Conservation (phyloP, 2,113 vertebrate genomes). For the Noturus placidus region DNA sequence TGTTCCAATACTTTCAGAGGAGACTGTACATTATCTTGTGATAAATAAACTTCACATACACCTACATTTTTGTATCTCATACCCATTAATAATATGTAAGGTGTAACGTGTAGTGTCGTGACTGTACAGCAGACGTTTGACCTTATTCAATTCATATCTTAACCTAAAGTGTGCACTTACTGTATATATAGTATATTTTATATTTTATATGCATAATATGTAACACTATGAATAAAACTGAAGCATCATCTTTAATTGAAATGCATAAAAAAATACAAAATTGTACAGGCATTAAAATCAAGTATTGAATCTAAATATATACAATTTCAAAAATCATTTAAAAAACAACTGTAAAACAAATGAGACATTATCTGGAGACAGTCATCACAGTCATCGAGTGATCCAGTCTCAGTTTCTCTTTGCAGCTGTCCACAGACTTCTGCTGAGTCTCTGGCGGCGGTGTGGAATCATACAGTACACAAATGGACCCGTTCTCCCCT, state of each 20-base stretch:
- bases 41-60: background rate
- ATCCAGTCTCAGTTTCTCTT: constrained; percentile 67
- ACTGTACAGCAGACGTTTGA: too few species aligned
- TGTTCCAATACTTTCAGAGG: background rate
- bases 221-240: constrained; percentile 47
- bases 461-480: constrained; percentile 72
- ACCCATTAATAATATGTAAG: background rate
- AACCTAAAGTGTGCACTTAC: background rate
- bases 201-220: background rate
- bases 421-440: constrained; percentile 66
- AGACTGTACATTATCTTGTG: background rate
- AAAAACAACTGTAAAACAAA: constrained; percentile 48
- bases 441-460: constrained; percentile 46
- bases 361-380: constrained; percentile 69
- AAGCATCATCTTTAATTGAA: constrained; percentile 66
- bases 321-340: constrained; percentile 55
- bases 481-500: constrained; percentile 77
- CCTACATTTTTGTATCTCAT: background rate
- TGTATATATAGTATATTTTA: background rate
- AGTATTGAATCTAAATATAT: constrained; percentile 57
- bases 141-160: too few species aligned
- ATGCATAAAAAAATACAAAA: constrained; percentile 63
- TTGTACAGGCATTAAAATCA: constrained; percentile 68
- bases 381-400: constrained; percentile 72
- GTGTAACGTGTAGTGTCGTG: background rate